phyloP scores from a whole-genome alignment of 2,113 vertebrate genomes.

The Galemys pyrenaicus region DNA sequence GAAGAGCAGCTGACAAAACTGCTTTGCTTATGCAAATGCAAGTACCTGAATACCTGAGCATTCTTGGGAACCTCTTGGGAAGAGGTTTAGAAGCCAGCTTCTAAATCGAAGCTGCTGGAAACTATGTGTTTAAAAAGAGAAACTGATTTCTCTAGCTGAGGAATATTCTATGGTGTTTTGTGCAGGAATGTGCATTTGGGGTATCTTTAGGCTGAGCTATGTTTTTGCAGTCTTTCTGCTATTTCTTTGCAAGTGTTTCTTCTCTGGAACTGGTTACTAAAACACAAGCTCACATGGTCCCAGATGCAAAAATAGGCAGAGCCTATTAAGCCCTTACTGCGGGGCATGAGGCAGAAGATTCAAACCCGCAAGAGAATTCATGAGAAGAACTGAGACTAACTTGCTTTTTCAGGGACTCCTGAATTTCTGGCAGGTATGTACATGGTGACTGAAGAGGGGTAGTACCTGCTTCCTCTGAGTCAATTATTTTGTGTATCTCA shows the following conservation, averaged over 20 bases:
- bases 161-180: not conserved
- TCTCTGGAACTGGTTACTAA: conserved; percentile 26
- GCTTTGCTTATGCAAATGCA: conserved; percentile 6
- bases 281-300: not conserved
- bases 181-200: not conserved
- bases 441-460: not conserved
- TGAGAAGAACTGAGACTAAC: not conserved
- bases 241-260: conserved; percentile 7
- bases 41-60: not conserved
- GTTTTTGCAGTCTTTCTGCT: conserved; percentile 5
- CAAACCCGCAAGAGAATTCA: not conserved
- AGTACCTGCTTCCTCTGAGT: not conserved
- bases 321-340: not conserved
- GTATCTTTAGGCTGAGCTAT: not conserved
- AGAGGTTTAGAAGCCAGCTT: not conserved
- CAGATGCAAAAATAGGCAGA: not conserved
- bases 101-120: not conserved
- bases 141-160: not conserved
- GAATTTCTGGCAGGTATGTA: not conserved
- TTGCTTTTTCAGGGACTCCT: not conserved
- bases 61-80: not conserved
- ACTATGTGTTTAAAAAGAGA: not conserved
- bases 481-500: not conserved
- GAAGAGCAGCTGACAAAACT: not conserved
- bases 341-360: not conserved